phyloP scores from a whole-genome alignment of 2,113 vertebrate species.

The Martes martes region DNA sequence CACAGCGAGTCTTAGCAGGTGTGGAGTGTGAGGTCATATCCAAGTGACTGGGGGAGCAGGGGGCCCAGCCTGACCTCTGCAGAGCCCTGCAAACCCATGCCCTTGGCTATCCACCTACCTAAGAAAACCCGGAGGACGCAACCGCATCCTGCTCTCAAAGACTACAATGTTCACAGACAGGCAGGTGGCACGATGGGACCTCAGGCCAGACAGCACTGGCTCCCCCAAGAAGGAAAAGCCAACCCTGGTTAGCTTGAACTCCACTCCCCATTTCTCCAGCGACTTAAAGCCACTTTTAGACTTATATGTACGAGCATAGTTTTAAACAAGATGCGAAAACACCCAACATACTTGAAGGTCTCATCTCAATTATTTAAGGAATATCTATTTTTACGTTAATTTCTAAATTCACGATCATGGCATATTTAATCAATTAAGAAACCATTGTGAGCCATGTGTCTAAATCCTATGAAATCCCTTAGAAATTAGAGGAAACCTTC shows the following conservation, averaged over 20 bases:
- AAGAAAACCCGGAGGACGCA: background rate
- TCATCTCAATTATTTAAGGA: background rate
- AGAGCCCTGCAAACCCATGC: background rate
- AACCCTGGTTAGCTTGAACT: background rate
- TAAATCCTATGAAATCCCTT: background rate
- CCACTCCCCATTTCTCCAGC: background rate
- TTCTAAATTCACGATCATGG: background rate
- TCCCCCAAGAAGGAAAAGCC: background rate
- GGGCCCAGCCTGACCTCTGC: background rate
- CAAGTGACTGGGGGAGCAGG: background rate
- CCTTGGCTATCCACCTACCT: background rate
- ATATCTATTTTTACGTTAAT: background rate
- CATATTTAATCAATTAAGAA: background rate
- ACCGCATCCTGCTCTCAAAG: background rate
- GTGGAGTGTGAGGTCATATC: background rate
- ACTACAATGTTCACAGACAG: background rate
- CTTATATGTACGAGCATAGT: background rate
- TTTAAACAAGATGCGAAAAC: background rate
- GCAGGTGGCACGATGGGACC: background rate
- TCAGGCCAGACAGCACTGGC: background rate
- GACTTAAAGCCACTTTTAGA: background rate
- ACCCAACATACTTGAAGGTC: background rate
- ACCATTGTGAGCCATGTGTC: accelerated
- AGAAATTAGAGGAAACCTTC: background rate
- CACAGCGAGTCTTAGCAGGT: background rate